A percentile compares a stretch with the other conserved stretches of the same genome.
phyloP scores from a whole-genome alignment of 2,888 invertebrate genomes.

The Luperina nickerlii region DNA sequence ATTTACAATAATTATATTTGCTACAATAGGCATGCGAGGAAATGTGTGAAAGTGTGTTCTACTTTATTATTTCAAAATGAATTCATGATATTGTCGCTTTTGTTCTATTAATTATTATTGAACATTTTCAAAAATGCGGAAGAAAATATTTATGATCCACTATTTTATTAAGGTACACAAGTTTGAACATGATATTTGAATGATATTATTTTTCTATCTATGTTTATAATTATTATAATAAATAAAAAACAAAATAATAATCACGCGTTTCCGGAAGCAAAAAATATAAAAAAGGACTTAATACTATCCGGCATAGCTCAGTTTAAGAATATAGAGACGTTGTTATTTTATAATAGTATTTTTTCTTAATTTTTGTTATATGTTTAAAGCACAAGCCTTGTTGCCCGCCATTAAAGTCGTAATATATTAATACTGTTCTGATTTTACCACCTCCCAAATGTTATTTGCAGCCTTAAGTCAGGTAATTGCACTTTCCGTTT shows the following conservation, averaged over 20 bases:
- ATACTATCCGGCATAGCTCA: constrained; percentile 87
- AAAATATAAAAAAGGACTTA: constrained; percentile 71
- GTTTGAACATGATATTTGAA: constrained; percentile 62
- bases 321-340: constrained; percentile 85
- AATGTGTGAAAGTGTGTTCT: constrained; percentile 43
- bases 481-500: constrained; percentile 34
- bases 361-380: constrained; percentile 67
- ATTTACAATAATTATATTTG: constrained; percentile 59
- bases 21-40: constrained; percentile 58
- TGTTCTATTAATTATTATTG: constrained; percentile 4
- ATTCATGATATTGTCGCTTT: constrained; percentile 42
- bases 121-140: constrained; percentile 27
- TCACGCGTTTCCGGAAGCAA: constrained; percentile 79
- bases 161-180: constrained; percentile 59
- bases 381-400: constrained; percentile 77
- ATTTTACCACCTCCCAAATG: constrained; percentile 65
- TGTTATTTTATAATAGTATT: constrained; percentile 68
- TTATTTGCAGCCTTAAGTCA: constrained; percentile 28
- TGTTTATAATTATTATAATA: constrained; percentile 63
- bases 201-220: constrained; percentile 64
- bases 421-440: constrained; percentile 71
- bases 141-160: constrained; percentile 47
- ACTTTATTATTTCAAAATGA: constrained; percentile 46
- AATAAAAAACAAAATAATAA: constrained; percentile 59
- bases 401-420: constrained; percentile 73